Percentiles rank a stretch among this genome's conserved stretches.
Conservation (phyloP, 2,113 vertebrate species). For the Manacus vitellinus region DNA sequence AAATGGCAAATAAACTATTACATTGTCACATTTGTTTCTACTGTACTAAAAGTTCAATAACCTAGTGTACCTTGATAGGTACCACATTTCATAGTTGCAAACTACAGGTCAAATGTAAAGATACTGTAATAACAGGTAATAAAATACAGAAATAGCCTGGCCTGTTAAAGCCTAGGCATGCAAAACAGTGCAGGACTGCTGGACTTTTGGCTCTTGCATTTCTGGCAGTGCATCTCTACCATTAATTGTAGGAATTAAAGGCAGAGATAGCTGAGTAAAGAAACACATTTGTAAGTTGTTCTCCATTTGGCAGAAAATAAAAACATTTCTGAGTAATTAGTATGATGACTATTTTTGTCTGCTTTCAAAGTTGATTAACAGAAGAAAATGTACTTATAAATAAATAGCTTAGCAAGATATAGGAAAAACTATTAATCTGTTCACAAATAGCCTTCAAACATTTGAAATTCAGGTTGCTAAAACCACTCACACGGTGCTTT, state of each 20-base stretch:
- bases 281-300: background rate
- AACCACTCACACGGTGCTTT: background rate
- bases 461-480: background rate
- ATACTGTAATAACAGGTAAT: conserved; percentile 40
- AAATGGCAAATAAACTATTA: conserved; percentile 36
- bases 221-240: background rate
- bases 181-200: background rate
- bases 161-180: background rate
- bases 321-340: background rate
- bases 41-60: conserved; percentile 42
- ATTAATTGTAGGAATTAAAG: background rate
- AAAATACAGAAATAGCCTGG: conserved; percentile 28
- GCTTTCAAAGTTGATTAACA: background rate
- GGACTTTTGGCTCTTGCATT: background rate
- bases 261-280: background rate
- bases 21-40: conserved; percentile 37
- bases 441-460: background rate
- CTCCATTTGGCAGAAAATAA: background rate
- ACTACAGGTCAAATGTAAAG: conserved; percentile 45
- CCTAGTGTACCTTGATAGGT: conserved; percentile 13
- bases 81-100: conserved; percentile 25
- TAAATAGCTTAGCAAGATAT: background rate
- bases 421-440: background rate
- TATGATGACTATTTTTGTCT: background rate
- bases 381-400: background rate